Conservation (phyloP, 2,888 invertebrate species). For the Tetramorium bicarinatum region DNA sequence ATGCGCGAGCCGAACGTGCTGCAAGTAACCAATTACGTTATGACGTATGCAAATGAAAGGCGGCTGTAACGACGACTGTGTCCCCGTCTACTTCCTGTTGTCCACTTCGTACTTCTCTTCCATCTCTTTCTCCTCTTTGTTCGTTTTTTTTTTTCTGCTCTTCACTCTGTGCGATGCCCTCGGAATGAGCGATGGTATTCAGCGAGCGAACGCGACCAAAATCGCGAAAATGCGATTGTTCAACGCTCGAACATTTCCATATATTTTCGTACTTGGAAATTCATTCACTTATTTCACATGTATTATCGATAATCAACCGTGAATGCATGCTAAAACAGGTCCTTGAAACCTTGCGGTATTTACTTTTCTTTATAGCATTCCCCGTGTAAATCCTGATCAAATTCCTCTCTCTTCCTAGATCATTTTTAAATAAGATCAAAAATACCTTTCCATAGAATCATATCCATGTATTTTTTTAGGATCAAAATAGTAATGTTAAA, state of each 20-base stretch:
- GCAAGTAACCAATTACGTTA: slow-evolving; percentile 58
- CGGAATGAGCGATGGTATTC: slow-evolving; percentile 59
- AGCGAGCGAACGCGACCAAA: slow-evolving; percentile 46
- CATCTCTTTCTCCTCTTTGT: background rate
- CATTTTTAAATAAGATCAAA: background rate
- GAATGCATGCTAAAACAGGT: background rate
- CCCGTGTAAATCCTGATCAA: background rate
- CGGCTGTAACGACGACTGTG: slow-evolving; percentile 38
- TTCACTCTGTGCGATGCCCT: slow-evolving; percentile 44
- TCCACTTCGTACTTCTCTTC: slow-evolving; percentile 1
- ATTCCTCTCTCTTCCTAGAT: background rate
- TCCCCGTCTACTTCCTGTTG: slow-evolving; percentile 33
- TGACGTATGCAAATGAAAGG: slow-evolving; percentile 61
- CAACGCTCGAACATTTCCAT: slow-evolving; percentile 13
- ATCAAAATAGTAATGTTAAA: too few relatives aligned
- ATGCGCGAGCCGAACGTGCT: slow-evolving; percentile 37
- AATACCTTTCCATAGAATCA: background rate
- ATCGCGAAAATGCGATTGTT: slow-evolving; percentile 19
- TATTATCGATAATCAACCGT: background rate
- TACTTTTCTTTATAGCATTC: background rate
- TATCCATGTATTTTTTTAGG: background rate
- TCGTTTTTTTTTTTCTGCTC: background rate
- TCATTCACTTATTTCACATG: background rate
- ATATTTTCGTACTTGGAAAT: background rate
- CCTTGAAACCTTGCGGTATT: slow-evolving; percentile 13